Evolutionary conservation across 2,888 invertebrate genomes (phyloP), one percentile per base, ranked within the genome.

Genomic region (Agrilus biguttatus): DNA sequence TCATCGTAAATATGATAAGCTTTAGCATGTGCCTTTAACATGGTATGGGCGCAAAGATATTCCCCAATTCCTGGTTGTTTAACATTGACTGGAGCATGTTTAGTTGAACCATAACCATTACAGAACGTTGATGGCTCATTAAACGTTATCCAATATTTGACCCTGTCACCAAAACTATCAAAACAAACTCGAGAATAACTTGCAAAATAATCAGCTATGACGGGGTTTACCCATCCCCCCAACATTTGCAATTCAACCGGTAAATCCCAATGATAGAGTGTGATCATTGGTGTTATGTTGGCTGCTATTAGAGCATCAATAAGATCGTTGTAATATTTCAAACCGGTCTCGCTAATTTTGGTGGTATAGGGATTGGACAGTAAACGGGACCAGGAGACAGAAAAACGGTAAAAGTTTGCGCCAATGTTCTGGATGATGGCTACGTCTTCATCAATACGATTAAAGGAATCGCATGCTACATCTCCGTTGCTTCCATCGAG

Each of bases 281-380:
- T 55, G 1, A 68, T 60, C 48, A 65, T 53, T 7, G 75, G 75
- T 17, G 10, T 10, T 2, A 28, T 28, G 4, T 28, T 28, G 28
- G 28, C 67, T 1, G 61, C 68, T 10, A 79, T 49, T 3, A 88
- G 69, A 52, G 77, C 81, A 52, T 83, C 69, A 40, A 87, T 79
- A 36, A 89, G 62, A 51, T 79, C 74, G 53, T 75, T 78, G 60
- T 89, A 89, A 62, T 85, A 84, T 44, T 74, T 65, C 8, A 88
- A 69, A 14, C 84, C 88, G 2, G 72, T 68, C 36, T 71, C 64
- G 57, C 82, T 88, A 12, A 84, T 67, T n/a, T 71, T 56, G 53
- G 77, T 75, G 10, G 73, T 70, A 41, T 73, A 68, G 14, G 82
- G 82, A 42, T 64, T 70, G 0, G 82, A 81, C 35, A 83, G 58